A percentile compares a stretch with the other conserved stretches of the same genome.
phyloP scores from a whole-genome alignment of 1,140 invertebrate species.

The Linepithema humile region DNA sequence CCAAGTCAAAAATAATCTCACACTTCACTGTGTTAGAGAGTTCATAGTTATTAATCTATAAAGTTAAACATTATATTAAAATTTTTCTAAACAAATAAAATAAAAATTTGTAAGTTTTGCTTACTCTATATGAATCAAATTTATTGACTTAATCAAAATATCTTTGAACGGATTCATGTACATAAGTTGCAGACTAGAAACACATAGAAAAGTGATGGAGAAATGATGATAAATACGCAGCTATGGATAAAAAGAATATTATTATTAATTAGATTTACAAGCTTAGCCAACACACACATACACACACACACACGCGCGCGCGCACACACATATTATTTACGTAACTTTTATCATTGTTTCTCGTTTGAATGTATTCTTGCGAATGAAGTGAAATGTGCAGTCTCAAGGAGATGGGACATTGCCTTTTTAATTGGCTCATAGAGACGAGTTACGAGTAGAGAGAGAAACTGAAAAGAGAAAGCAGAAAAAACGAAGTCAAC shows the following conservation, averaged over 20 bases:
- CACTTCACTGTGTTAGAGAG: background rate
- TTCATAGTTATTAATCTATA: background rate
- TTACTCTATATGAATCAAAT: background rate
- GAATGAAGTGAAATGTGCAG: background rate
- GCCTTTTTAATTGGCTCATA: slow-evolving; percentile 16
- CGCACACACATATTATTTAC: background rate
- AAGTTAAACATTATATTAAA: background rate
- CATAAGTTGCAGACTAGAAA: background rate
- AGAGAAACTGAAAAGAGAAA: background rate
- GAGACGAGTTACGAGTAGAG: background rate
- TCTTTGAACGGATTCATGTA: background rate
- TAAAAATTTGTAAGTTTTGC: background rate
- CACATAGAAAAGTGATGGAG: background rate
- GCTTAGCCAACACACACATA: too few species aligned
- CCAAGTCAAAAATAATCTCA: background rate
- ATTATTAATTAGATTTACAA: too few species aligned
- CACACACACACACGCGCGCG: too few species aligned
- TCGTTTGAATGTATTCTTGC: background rate
- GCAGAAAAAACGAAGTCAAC: background rate
- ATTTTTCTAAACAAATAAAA: background rate
- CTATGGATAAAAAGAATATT: background rate
- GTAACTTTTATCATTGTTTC: background rate
- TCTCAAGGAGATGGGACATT: background rate
- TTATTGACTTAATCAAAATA: slow-evolving; percentile 11
- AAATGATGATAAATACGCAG: background rate